Evolutionary conservation across 1,140 invertebrate genomes (phyloP).

Genomic region (Formica selysi): DNA sequence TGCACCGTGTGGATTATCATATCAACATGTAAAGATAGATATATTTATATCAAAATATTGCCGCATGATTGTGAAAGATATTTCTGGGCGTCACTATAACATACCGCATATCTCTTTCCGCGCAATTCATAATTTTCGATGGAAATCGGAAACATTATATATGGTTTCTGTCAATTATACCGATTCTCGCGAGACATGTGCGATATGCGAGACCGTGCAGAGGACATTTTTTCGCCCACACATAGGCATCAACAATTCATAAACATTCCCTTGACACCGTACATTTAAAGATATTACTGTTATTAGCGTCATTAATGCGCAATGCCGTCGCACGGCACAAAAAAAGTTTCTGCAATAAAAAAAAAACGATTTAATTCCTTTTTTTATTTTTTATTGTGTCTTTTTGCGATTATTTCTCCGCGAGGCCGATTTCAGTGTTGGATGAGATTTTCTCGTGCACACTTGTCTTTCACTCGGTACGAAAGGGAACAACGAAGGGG

Average conservation of each 20-base stretch:
- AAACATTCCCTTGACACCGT: neutral
- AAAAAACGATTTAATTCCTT: neutral
- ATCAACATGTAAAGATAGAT: neutral
- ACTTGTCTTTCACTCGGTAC: conserved; percentile 2
- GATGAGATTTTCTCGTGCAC: conserved; percentile 29
- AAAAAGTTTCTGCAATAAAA: neutral
- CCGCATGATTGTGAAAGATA: conserved; percentile 1
- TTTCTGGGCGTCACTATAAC: neutral
- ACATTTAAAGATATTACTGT: neutral
- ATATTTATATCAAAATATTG: neutral
- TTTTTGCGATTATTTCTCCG: neutral
- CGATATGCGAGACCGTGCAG: neutral
- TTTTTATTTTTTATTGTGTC: neutral
- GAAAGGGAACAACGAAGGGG: conserved; percentile 18
- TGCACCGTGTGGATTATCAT: neutral
- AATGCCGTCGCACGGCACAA: neutral
- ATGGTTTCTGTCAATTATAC: neutral
- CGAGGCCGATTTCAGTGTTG: neutral
- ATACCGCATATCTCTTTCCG: neutral
- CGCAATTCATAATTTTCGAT: neutral
- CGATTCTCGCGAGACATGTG: neutral
- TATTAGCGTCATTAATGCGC: neutral
- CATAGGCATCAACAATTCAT: conserved; percentile 1
- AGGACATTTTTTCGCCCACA: neutral
- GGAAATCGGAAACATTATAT: neutral